Base-by-base conservation (phyloP, 2,888 invertebrate species). In the Zonitis immaculata region DNA sequence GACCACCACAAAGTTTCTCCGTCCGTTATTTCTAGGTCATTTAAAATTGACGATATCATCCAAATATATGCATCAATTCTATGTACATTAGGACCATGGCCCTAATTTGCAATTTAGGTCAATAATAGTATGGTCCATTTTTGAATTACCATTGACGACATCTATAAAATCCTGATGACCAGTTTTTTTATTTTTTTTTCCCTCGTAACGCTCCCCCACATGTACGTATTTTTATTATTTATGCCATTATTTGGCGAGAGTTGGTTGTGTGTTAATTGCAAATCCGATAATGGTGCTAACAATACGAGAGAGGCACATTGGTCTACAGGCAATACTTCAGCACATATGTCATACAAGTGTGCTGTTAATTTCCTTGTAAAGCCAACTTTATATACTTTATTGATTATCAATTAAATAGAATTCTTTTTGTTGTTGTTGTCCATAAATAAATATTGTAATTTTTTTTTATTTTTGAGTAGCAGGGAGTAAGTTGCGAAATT, bases 261-360 rank as follows among this genome's bases (percentile, higher is more conserved):
- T 56, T 51, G 55, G 47, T 51, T 51, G 56, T 57, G 58, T 60
- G 60, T 60, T 60, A 60, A 60, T 60, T 60, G 56, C 60, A 60
- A 60, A 60, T 56, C 56, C 58, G 57, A 60, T 60, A 60, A 60
- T 56, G 58, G 56, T 55, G 52, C 54, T 49, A 60, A 58, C 56
- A 58, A 57, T 54, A 49, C 48, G 42, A 52, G 44, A 52, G 39
- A n/a, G n/a, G 46, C 47, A 47, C 32, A 46, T 49, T 46, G 49
- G 51, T 14, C 25, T 12, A 44, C 14, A 22, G 14, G 22, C 39
- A 16, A 7, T 7, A 42, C 53, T 51, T 47, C 53, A 47, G 57
- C 59, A 54, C 55, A 56, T 60, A 56, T 57, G 54, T n/a, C n/a
- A n/a, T n/a, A n/a, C n/a, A n/a, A n/a, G n/a, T n/a, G n/a, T n/a